Base-by-base conservation (phyloP, 2,113 vertebrate species). In the Pandion haliaetus region DNA sequence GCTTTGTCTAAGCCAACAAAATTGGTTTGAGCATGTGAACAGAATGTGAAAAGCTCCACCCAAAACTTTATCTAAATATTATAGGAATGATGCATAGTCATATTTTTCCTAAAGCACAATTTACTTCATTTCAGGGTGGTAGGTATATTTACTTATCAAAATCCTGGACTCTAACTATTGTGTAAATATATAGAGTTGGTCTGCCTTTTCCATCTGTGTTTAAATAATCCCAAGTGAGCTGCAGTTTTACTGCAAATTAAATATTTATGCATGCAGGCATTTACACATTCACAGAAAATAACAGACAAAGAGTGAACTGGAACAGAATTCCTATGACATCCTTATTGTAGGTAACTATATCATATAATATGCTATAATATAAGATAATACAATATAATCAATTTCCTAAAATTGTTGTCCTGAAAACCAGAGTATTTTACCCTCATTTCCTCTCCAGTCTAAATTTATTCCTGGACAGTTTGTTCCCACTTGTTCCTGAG, bases 391-490 rank as follows among this genome's bases (percentile, higher is more conserved):
- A 62, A n/a, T 50, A 45, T 20, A n/a, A 81, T 40, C 14, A 24
- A 74, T 38, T 88, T 77, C 38, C 59, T 88, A 80, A 86, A 66
- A 15, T 71, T 2, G 0, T 57, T 91, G 74, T 67, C 69, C 49
- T 93, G 47, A 82, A 95, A 91, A 82, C 13, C 32, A n/a, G 57
- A 69, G 52, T 57, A 85, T 90, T 95, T 85, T 76, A 34, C 15
- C 49, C 87, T 93, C 66, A 42, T 82, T 96, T 95, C 70, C 90
- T 87, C 94, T 91, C 31, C 52, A 80, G 78, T 14, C 54, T 91
- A 87, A 96, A 96, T 96, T 93, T 96, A 96, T 97, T 96, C 91
- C 6, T 87, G 95, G 78, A 57, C 89, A 91, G 81, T 97, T 96
- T 94, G 69, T 91, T 95, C 95, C 32, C 58, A 76, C 91, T 96